These are phyloP conservation scores for Rhodeus uyekii DNA, from an alignment of 2,797 vertebrate species.

Conservation along the genomic window DNA sequence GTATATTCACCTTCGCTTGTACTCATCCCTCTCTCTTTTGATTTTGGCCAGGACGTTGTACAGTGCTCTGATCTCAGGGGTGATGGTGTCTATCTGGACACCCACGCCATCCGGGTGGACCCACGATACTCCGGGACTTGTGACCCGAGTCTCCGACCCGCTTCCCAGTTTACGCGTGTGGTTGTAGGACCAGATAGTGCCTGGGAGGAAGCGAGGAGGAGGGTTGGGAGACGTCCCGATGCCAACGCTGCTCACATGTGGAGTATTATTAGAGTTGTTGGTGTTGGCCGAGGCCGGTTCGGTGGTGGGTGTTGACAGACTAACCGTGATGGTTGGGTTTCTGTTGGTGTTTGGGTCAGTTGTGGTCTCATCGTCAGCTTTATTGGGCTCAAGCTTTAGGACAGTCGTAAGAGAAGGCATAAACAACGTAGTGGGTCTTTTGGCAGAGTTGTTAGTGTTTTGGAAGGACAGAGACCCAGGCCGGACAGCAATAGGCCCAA, in stretches of 20 bases:
- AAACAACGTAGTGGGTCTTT: constrained; percentile 77
- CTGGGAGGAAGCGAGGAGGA: constrained; percentile 84
- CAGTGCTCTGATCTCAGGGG: constrained; percentile 93
- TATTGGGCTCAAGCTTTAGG: constrained; percentile 54
- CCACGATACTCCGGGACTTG: constrained; percentile 92
- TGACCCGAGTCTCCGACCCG: constrained; percentile 82
- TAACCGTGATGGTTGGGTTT: constrained; percentile 73
- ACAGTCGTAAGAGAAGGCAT: constrained; percentile 61
- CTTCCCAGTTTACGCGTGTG: constrained; percentile 84
- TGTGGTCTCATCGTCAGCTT: constrained; percentile 48
- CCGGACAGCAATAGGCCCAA: constrained; percentile 77
- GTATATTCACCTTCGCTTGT: constrained; percentile 90
- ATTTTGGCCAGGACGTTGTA: constrained; percentile 98
- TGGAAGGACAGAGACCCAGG: constrained; percentile 73
- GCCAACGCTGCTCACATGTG: constrained; percentile 58
- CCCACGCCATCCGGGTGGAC: constrained; percentile 93
- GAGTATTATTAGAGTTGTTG: constrained; percentile 64
- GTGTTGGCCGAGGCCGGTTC: constrained; percentile 69
- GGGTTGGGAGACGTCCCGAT: constrained; percentile 64
- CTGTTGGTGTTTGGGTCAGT: constrained; percentile 57
- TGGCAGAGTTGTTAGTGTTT: constrained; percentile 77
- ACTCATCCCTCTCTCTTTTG: constrained; percentile 94
- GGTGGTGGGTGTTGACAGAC: constrained; percentile 73
- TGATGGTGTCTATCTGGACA: constrained; percentile 97
- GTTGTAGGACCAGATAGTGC: constrained; percentile 95